Evolutionary conservation across 2,888 invertebrate species (phyloP), one percentile per base, ranked within the genome.

Genomic region (Sinopyrophorus schimmeli): DNA sequence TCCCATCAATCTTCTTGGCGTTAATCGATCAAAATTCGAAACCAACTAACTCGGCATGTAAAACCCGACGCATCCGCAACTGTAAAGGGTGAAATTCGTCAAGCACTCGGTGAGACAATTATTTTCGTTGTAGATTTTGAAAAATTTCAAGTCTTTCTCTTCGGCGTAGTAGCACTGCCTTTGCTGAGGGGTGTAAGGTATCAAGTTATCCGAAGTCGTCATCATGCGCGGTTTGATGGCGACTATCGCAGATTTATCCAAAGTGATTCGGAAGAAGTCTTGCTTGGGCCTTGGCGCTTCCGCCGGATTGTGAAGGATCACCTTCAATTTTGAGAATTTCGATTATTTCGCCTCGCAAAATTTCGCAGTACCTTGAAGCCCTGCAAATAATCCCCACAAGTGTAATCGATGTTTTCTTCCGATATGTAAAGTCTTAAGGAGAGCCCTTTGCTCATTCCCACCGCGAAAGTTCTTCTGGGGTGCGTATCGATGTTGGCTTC

Each of bases 141-240:
- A 87, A 65, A 79, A 87, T 20, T 75, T 74, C 37, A 87, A 73
- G 55, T 80, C 76, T 7, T 83, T 77, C 63, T 87, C 87, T 34
- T 71, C 73, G 47, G 82, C 81, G 65, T 86, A 86, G 69, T 79
- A 86, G 62, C 86, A 87, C 63, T 83, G 82, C 5, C 86, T 79
- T 37, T 84, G 79, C 21, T 76, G 72, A 0, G 86, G 82, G 38
- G 80, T 77, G 55, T 87, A 87, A 38, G 79, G 77, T 57, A 74
- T 76, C 3, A 87, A 70, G 11, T 83, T 83, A 35, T 79, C 78
- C 0, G 84, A 84, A 1, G 87, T 87, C 2, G 84, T 86, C 76
- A 87, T 86, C 78, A 87, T 86, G 67, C 86, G 84, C 1, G 87
- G 87, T 65, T 84, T 82, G 5, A 87, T 81, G 1, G 84, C 81